Percentiles rank a stretch among this genome's conserved stretches.
phyloP scores from a whole-genome alignment of 2,888 invertebrate genomes.

The Tachina fera region DNA sequence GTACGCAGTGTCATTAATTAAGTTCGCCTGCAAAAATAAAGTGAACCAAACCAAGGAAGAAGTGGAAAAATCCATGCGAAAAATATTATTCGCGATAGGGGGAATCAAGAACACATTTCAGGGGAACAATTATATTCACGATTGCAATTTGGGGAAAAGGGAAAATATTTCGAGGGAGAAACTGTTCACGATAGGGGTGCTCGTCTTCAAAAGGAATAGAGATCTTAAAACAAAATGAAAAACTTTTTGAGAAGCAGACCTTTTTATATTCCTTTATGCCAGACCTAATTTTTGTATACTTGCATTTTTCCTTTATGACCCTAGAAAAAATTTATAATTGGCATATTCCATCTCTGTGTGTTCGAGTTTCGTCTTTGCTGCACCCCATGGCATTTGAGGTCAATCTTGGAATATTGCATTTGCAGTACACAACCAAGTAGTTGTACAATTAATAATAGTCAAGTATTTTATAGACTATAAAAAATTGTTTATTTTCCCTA shows the following conservation, averaged over 20 bases:
- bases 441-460: slow-evolving; percentile 62
- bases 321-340: slow-evolving; percentile 8
- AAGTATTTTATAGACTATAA: slow-evolving; percentile 50
- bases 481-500: slow-evolving; percentile 47
- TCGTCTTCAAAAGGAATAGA: neutral
- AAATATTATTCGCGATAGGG: too few species aligned
- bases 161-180: too few species aligned
- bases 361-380: neutral
- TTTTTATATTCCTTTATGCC: neutral
- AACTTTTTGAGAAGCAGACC: neutral
- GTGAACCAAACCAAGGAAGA: too few species aligned
- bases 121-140: too few species aligned
- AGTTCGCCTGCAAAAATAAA: too few species aligned
- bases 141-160: too few species aligned
- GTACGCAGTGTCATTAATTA: too few species aligned
- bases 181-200: too few species aligned
- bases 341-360: slow-evolving; percentile 1
- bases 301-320: neutral
- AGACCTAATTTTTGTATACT: neutral
- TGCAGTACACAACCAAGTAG: slow-evolving; percentile 20
- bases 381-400: slow-evolving; percentile 27
- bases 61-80: too few species aligned
- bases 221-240: too few species aligned
- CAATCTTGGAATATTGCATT: slow-evolving; percentile 29
- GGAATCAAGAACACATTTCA: too few species aligned